Base-by-base conservation (phyloP, 2,888 invertebrate genomes). In the Piscicola geometra region DNA sequence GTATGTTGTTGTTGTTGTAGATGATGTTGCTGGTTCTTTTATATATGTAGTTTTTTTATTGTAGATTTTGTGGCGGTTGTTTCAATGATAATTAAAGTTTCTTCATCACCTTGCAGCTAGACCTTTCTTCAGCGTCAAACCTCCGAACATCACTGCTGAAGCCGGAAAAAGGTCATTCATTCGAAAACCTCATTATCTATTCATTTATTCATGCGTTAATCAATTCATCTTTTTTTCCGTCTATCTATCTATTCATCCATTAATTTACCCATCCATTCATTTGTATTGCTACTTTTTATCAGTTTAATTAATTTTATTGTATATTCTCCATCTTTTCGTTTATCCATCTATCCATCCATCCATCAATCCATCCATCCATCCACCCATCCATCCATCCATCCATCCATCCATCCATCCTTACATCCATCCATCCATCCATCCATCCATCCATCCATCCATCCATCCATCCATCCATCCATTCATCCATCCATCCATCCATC, bases 381-480 rank as follows among this genome's bases (percentile, higher is more conserved):
- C 64, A 64, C 21, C 64, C 64, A 64, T 67, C 32, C 67, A 67
- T 67, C 67, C 32, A 64, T 64, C 1, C 70, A 41, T 70, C 32
- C 70, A 70, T 70, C 35, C 35, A 69, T 69, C 69, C 36, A 35
- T 36, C 70, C 70, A 70, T 70, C 70, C 70, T 36, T 70, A 35
- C 70, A 9, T 70, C 70, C 1, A 41, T 70, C 70, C 70, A 41
- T 70, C 70, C 32, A 68, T 30, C 68, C 30, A 68, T n/a, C 68
- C 68, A 68, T 68, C 68, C 32, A 68, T 68, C 68, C 68, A 68
- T 68, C 68, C 68, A 68, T 68, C 68, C 68, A 68, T 68, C 9
- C 68, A 68, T 68, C 68, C 68, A 68, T 68, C 68, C 68, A 68
- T 68, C 68, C 68, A 68, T 68, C 9, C 68, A 68, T 68, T 32